Conservation (phyloP, 2,888 invertebrate genomes). For the Agrochola lota region DNA sequence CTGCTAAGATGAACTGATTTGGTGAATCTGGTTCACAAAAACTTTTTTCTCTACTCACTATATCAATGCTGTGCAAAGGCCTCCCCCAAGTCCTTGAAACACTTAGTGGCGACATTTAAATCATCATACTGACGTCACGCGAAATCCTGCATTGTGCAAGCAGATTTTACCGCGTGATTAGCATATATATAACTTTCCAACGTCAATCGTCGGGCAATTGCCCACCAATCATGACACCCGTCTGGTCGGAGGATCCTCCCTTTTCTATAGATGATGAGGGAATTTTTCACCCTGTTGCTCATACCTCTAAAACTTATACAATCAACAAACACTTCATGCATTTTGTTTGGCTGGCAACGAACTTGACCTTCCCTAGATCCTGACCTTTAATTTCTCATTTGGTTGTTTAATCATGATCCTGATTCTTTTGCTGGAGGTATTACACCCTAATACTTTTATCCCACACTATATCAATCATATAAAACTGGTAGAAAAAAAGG, state of each 20-base stretch:
- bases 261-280: no score
- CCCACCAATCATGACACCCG: no score
- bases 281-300: no score
- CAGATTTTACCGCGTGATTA: no score
- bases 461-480: background rate
- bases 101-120: background rate
- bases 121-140: no score
- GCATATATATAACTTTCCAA: no score
- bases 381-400: background rate
- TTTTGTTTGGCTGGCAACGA: background rate
- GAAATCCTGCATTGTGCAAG: no score
- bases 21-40: no score
- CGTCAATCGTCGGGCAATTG: no score
- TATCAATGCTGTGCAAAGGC: background rate
- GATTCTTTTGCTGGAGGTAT: background rate
- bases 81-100: background rate
- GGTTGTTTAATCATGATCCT: no score
- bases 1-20: background rate
- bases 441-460: no score
- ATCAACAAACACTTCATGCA: background rate
- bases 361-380: background rate
- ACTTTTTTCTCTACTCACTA: background rate
- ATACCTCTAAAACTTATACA: background rate
- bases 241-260: no score
- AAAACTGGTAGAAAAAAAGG: background rate